Evolutionary conservation across 2,888 invertebrate species (phyloP).

Genomic region (Phalangium opilio): DNA sequence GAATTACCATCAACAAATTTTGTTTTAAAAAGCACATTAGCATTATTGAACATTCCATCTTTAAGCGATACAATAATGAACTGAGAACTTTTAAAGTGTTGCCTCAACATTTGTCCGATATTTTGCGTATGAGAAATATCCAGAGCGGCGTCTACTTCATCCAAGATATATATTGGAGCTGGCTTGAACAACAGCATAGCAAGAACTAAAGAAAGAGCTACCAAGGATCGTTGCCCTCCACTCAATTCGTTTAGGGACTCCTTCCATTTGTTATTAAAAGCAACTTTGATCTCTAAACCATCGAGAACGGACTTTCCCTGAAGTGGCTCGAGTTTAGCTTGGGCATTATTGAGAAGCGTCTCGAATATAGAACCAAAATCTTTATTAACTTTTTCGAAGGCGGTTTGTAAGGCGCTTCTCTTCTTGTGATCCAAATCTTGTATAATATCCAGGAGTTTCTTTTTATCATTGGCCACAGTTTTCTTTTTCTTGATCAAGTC

Average conservation of each 20-base stretch:
- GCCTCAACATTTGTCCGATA: slow-evolving; percentile 85
- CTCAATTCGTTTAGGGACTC: slow-evolving; percentile 88
- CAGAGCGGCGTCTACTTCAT: slow-evolving; percentile 96
- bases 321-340: slow-evolving; percentile 65
- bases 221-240: slow-evolving; percentile 86
- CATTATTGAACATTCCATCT: slow-evolving; percentile 99
- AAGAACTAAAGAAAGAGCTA: slow-evolving; percentile 86
- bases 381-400: slow-evolving; percentile 67
- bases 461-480: slow-evolving; percentile 57
- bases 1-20: slow-evolving; percentile 92
- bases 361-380: slow-evolving; percentile 93
- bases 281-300: slow-evolving; percentile 62
- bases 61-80: slow-evolving; percentile 96
- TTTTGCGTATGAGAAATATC: slow-evolving; percentile 98
- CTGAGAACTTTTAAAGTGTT: slow-evolving; percentile 78
- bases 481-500: slow-evolving; percentile 52
- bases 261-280: slow-evolving; percentile 87
- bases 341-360: slow-evolving; percentile 73
- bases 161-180: slow-evolving; percentile 93
- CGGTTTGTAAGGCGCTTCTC: slow-evolving; percentile 57
- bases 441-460: slow-evolving; percentile 59
- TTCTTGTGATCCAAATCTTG: slow-evolving; percentile 81
- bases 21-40: slow-evolving; percentile 90
- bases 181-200: slow-evolving; percentile 94
- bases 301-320: slow-evolving; percentile 57